These are phyloP conservation scores for Drosophila anomalata DNA, from an alignment of 2,888 invertebrate species.

Conservation along the genomic window DNA sequence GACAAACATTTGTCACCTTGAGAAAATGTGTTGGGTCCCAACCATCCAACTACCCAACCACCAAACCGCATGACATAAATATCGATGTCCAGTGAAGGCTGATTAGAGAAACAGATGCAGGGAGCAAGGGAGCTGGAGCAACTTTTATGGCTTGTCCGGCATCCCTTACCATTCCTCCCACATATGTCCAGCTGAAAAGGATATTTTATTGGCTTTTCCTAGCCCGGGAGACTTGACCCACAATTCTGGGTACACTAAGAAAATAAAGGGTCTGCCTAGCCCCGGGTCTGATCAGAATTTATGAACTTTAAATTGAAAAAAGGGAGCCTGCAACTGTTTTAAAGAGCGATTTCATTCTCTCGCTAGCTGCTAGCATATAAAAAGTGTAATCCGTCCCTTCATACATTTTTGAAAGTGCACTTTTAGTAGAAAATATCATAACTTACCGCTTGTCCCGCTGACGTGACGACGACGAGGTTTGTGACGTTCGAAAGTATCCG, in stretches of 20 bases:
- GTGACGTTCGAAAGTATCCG: slow-evolving; percentile 84
- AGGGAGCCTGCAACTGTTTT: background rate
- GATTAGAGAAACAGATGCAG: slow-evolving; percentile 41
- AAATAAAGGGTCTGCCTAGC: slow-evolving; percentile 4
- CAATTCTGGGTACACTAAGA: slow-evolving; percentile 21
- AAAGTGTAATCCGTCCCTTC: background rate
- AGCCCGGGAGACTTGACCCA: slow-evolving; percentile 26
- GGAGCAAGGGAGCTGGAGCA: slow-evolving; percentile 1
- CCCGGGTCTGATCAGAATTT: background rate
- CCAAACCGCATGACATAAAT: slow-evolving; percentile 58
- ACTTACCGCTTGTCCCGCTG: slow-evolving; percentile 86
- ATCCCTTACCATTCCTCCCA: slow-evolving; percentile 12
- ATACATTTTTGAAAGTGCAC: slow-evolving; percentile 1
- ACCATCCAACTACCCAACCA: background rate
- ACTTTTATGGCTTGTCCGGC: slow-evolving; percentile 58
- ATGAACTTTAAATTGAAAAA: slow-evolving; percentile 2
- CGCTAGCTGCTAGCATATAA: background rate
- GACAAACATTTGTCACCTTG: slow-evolving; percentile 50
- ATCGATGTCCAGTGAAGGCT: slow-evolving; percentile 62
- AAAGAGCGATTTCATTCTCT: background rate
- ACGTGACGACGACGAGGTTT: slow-evolving; percentile 77
- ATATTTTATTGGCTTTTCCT: slow-evolving; percentile 54
- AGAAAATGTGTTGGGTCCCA: slow-evolving; percentile 46
- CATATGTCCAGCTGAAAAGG: slow-evolving; percentile 14
- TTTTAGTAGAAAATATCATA: slow-evolving; percentile 1